Evolutionary conservation across 1,140 invertebrate genomes (phyloP), one percentile per base, ranked within the genome.

Genomic region (Camponotus floridanus): DNA sequence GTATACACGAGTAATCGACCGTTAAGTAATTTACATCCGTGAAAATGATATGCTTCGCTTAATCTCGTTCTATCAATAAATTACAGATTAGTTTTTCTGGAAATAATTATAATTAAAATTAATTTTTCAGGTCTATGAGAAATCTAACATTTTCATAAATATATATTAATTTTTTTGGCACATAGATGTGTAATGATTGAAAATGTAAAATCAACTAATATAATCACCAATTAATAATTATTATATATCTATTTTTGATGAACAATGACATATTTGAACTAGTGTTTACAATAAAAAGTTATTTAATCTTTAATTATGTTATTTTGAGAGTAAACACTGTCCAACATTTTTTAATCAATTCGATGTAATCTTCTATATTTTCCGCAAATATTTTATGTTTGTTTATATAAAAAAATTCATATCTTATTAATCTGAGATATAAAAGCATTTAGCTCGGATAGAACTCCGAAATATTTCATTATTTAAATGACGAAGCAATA

Each of bases 21-120:
- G 80, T 88, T 85, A 61, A 88, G 73, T 59, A 85, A 89, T 89
- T 89, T 86, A 76, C 84, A 83, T 89, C 64, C 86, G 78, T 84
- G 57, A 89, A 73, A 85, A 87, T 85, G 15, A 3, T 36, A 78
- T 26, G 42, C 70, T 76, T 45, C 71, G 80, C 18, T 79, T 62
- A 67, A 55, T 71, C 39, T 59, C n/a, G 11, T 61, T 57, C n/a
- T 18, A 15, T 1, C 55, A n/a, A 36, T 55, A 55, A 4, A 7
- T 70, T 68, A 36, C 15, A n/a, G 57, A 31, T 71, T 70, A 68
- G 39, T 68, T 9, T 70, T 57, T 36, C 3, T 9, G 2, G 15
- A 48, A 74, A 36, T 62, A 61, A 45, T 59, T 51, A 39, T 21
- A 33, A 51, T 7, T 13, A 13, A 36, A 51, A 70, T 39, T 57